phyloP scores from a whole-genome alignment of 2,797 vertebrate species.

The Antennarius maculatus region DNA sequence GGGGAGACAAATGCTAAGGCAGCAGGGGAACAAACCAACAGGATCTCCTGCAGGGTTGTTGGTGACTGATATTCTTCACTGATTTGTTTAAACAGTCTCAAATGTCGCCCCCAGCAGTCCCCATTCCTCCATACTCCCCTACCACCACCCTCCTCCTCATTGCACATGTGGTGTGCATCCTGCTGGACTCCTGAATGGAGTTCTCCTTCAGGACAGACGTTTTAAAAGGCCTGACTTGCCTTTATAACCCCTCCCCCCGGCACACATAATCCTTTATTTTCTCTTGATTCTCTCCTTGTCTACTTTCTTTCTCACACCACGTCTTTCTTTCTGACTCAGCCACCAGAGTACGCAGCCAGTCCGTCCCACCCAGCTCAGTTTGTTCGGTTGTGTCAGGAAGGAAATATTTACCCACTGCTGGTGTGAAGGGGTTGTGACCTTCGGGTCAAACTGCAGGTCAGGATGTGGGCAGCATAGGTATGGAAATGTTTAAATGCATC shows the following conservation, averaged over 20 bases:
- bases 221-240: conserved; percentile 52
- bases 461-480: conserved; percentile 55
- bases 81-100: conserved; percentile 82
- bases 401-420: conserved; percentile 68
- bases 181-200: conserved; percentile 28
- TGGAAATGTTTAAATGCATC: conserved; percentile 55
- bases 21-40: conserved; percentile 66
- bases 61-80: conserved; percentile 74
- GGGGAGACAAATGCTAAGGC: conserved; percentile 62
- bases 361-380: conserved; percentile 31
- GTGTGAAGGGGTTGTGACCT: conserved; percentile 68
- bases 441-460: conserved; percentile 55
- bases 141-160: conserved; percentile 16
- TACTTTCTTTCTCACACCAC: conserved; percentile 47
- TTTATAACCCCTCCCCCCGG: conserved; percentile 4
- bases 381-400: conserved; percentile 60
- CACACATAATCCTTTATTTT: conserved; percentile 34
- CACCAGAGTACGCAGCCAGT: conserved; percentile 18
- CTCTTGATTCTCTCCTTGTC: conserved; percentile 36
- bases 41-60: conserved; percentile 56
- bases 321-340: conserved; percentile 54
- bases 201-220: conserved; percentile 50
- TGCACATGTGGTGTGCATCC: conserved; percentile 65
- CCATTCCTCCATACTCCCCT: conserved; percentile 20
- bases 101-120: conserved; percentile 62